Evolutionary conservation across 30 jellyfish, hydroid and myxozoan genomes (phyloP), one percentile per base, ranked within the genome.

Genomic region (Pelagia noctiluca): DNA sequence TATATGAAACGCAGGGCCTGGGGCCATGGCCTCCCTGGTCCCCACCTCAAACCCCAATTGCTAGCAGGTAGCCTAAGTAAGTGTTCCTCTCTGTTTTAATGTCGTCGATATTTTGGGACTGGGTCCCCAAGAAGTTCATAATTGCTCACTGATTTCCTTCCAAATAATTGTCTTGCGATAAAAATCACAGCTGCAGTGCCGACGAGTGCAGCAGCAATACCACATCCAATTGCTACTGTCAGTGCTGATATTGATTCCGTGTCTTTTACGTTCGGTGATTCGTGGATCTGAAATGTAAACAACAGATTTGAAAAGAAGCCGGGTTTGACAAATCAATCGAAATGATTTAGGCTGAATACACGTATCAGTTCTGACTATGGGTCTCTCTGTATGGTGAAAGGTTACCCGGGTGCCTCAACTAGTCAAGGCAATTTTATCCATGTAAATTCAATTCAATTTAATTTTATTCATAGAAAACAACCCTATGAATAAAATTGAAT

Each of bases 151-250:
- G 94, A 68, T 47, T 68, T 63, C 62, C 47, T 83, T 22, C 96
- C 97, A 76, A 87, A 87, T 25, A 92, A 75, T 63, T 92, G 98
- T 66, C 92, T 53, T 28, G 93, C 98, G 18, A 92, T 86, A 66
- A 79, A 92, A 29, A 92, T 82, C 1, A 92, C 92, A 21, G 98
- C 96, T 1, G 98, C 98, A 34, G 98, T 86, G 35, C 98, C 98
- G 57, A 92, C 89, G 36, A 92, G 54, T 0, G 98, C 98, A 10
- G 98, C 98, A 1, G 98, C 98, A 0, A 92, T 64, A 57, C 98
- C 98, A 65, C 98, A 92, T 18, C 98, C 94, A 35, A 92, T 85
- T 28, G 98, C 98, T 3, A 92, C 98, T 10, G 98, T 93, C 53
- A 92, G 62, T 34, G 98, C 97, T 8, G 98, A 92, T 13, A 92